A percentile compares a stretch with the other conserved stretches of the same genome.
These are phyloP conservation scores for Phoronis australis DNA, from an alignment of 2,888 invertebrate species.

Conservation along the genomic window DNA sequence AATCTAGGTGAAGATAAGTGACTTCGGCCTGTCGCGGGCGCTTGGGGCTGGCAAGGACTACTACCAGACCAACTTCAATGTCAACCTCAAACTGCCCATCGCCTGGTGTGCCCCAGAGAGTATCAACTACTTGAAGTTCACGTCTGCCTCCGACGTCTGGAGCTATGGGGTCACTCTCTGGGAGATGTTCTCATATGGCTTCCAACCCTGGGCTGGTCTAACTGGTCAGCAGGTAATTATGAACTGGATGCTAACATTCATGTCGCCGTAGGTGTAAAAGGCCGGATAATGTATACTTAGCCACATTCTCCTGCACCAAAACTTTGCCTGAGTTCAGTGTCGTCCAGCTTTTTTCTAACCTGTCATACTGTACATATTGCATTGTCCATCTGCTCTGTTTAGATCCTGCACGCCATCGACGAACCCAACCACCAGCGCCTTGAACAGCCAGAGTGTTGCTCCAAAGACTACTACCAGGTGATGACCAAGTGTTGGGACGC, in stretches of 20 bases:
- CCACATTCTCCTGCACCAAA: too few species aligned
- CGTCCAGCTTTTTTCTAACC: neutral
- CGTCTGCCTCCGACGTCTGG: conserved; percentile 96
- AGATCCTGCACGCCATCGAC: conserved; percentile 90
- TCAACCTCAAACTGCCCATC: conserved; percentile 92
- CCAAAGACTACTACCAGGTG: conserved; percentile 81
- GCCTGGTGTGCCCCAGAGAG: conserved; percentile 99
- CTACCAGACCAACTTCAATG: conserved; percentile 96
- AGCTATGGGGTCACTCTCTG: conserved; percentile 96
- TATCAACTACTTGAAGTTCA: conserved; percentile 91
- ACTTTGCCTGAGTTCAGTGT: too few species aligned
- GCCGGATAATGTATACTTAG: too few species aligned
- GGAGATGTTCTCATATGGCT: conserved; percentile 99
- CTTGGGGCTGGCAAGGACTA: conserved; percentile 97
- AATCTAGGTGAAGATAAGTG: conserved; percentile 80
- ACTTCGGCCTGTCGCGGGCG: conserved; percentile 92
- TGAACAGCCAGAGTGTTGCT: conserved; percentile 91
- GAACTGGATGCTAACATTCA: too few species aligned
- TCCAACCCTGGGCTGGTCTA: conserved; percentile 79
- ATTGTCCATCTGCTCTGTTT: conserved; percentile 11
- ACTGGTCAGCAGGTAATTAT: conserved; percentile 48
- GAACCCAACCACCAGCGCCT: conserved; percentile 80
- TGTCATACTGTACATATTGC: neutral
- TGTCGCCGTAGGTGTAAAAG: too few species aligned
- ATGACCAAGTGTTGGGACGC: conserved; percentile 98